Evolutionary conservation across 2,888 invertebrate genomes (phyloP), one percentile per base, ranked within the genome.

Genomic region (Entomobrya multifasciata): DNA sequence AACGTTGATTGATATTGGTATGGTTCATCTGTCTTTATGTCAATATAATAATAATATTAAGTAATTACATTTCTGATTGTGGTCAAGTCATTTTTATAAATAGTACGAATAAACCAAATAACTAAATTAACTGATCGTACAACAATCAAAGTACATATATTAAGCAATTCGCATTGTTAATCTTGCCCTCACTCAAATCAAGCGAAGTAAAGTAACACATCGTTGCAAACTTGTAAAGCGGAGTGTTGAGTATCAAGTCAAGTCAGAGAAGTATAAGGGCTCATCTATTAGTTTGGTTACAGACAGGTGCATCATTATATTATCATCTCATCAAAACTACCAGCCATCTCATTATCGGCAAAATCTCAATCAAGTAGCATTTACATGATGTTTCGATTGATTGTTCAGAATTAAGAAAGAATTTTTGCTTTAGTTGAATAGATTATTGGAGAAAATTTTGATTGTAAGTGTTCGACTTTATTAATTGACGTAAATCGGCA

Each of bases 41-140:
- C 65, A 83, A 22, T 82, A 52, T 76, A 83, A 83, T 76, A 83
- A 83, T 76, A 62, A 20, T n/a, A 30, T n/a, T n/a, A n/a, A n/a
- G 55, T 55, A 83, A 83, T 83, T 83, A 83, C n/a, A n/a, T n/a
- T n/a, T n/a, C n/a, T n/a, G 76, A 76, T 25, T 62, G 11, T 8
- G 55, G 55, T 25, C 55, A 65, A 22, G 49, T 74, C 76, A 81
- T 60, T 60, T 65, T 41, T 2, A 41, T 22, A 17, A 36, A 36
- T 36, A 62, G 4, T 8, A n/a, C 52, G n/a, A 8, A 20, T n/a
- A 10, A 47, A n/a, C n/a, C 47, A n/a, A 15, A n/a, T 47, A n/a
- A 47, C 47, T 13, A 47, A 47, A 47, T 47, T 47, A 15, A 47
- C 47, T 8, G 47, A 47, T 47, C 47, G n/a, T n/a, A n/a, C n/a